A percentile compares a stretch with the other conserved stretches of the same genome.
Conservation (phyloP, 2,113 vertebrate species). For the Rynchops niger region DNA sequence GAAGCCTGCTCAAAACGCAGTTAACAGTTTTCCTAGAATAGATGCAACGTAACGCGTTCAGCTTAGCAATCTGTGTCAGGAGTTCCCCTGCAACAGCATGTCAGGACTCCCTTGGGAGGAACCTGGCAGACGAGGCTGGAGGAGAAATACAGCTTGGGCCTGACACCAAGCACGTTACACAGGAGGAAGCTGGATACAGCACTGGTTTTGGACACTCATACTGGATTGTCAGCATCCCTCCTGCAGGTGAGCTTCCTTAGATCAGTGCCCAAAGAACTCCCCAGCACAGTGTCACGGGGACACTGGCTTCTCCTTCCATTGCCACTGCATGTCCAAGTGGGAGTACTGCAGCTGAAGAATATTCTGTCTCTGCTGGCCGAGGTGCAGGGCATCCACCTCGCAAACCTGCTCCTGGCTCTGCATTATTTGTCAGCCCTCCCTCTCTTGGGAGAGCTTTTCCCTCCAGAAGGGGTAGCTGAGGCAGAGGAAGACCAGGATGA, state of each 20-base stretch:
- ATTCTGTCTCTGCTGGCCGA: background rate
- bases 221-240: background rate
- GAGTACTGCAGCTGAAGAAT: background rate
- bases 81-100: conserved; percentile 2
- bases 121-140: background rate
- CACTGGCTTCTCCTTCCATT: background rate
- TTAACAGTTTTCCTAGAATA: conserved; percentile 42
- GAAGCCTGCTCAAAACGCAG: background rate
- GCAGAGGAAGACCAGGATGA: background rate
- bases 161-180: background rate
- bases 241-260: background rate
- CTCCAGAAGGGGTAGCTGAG: background rate
- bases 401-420: background rate
- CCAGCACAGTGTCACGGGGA: background rate
- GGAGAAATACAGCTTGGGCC: background rate
- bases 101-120: conserved; percentile 4
- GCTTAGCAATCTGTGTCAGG: background rate
- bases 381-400: accelerated
- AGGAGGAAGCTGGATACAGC: background rate
- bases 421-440: background rate
- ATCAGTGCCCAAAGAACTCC: background rate
- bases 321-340: background rate
- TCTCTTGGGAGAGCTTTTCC: background rate
- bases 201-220: background rate
- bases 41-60: background rate